Evolutionary conservation across 2,113 vertebrate species (phyloP).

Genomic region (Dolichotis patagonum): DNA sequence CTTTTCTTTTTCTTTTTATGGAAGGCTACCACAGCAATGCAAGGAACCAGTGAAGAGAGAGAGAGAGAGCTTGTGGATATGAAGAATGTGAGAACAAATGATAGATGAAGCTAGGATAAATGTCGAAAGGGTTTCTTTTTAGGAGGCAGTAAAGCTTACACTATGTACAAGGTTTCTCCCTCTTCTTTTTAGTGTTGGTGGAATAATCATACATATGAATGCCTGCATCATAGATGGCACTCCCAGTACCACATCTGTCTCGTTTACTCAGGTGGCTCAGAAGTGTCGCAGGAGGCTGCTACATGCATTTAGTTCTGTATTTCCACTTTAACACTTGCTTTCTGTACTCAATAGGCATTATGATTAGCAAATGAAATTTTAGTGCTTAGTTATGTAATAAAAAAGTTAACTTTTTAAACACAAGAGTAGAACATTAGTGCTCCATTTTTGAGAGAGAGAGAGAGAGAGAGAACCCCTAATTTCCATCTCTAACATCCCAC

Average conservation of each 20-base stretch:
- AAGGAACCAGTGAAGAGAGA: neutral
- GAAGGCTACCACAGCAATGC: neutral
- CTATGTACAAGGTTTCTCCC: neutral
- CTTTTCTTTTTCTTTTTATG: neutral
- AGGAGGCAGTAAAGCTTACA: neutral
- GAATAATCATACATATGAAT: neutral
- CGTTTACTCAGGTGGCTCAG: neutral
- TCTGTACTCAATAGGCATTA: neutral
- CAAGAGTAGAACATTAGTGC: neutral
- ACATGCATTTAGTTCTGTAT: neutral
- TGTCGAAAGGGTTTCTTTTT: neutral
- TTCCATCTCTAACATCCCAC: neutral
- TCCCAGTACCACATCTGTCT: neutral
- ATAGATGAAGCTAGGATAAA: neutral
- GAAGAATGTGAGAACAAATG: neutral
- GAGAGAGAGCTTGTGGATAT: too few relatives aligned
- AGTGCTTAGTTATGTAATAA: neutral
- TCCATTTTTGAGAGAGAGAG: neutral
- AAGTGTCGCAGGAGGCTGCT: neutral
- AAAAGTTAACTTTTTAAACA: neutral
- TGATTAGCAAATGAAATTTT: neutral
- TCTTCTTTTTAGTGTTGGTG: neutral
- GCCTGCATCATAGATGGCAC: neutral
- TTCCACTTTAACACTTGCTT: neutral
- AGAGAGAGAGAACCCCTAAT: neutral